A percentile compares a stretch with the other conserved stretches of the same genome.
Conservation (phyloP, 2,113 vertebrate species). For the Limnothrissa miodon region DNA sequence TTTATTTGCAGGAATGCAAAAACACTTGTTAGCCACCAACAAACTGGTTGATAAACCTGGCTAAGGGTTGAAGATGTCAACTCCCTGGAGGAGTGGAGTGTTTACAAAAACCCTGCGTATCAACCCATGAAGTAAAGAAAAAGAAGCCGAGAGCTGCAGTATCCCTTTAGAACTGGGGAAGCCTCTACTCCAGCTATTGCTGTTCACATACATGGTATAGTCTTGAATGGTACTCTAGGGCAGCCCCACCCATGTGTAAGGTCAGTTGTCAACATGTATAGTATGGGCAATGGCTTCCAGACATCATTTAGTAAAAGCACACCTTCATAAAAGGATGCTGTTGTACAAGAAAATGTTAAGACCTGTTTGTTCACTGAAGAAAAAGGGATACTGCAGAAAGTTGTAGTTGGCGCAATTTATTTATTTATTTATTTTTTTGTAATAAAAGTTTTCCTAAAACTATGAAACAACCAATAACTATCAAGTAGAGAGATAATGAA, state of each 20-base stretch:
- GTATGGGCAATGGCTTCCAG: not conserved
- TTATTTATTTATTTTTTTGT: conserved; percentile 60
- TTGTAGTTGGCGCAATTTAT: conserved; percentile 57
- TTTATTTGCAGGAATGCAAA: conserved; percentile 19
- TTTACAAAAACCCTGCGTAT: conserved; percentile 9
- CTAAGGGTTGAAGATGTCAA: not conserved
- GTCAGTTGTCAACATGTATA: not conserved
- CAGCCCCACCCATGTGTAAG: not conserved
- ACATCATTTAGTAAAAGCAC: conserved; percentile 8
- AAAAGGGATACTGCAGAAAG: conserved; percentile 78
- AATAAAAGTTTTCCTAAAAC: conserved; percentile 85
- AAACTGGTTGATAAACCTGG: conserved; percentile 11
- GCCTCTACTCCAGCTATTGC: conserved; percentile 7
- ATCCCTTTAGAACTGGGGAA: conserved; percentile 9
- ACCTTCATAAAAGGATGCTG: conserved; percentile 8
- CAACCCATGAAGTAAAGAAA: not conserved
- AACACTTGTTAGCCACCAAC: conserved; percentile 14
- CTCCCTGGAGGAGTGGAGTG: conserved; percentile 1
- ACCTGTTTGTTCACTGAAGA: conserved; percentile 29
- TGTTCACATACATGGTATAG: not conserved
- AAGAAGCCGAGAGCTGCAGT: not conserved
- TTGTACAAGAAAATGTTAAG: conserved; percentile 7
- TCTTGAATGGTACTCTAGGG: not conserved
- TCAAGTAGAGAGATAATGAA: conserved; percentile 85
- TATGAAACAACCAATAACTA: conserved; percentile 89